Percentiles rank a stretch among this genome's conserved stretches.
Evolutionary conservation across 2,888 invertebrate species (phyloP).

Genomic region (Antheraea assamensis): DNA sequence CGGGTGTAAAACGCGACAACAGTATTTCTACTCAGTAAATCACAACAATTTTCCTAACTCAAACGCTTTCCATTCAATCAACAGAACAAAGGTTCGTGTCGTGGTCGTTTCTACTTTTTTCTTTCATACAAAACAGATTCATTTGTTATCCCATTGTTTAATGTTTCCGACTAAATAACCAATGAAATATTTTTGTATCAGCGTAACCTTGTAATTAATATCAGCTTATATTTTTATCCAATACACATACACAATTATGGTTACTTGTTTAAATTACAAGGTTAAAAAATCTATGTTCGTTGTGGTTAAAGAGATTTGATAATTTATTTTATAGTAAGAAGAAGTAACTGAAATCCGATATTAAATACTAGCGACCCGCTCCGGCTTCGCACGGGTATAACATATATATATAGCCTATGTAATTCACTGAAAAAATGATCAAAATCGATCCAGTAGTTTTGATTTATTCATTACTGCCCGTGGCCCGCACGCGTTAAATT

Average conservation of each 20-base stretch:
- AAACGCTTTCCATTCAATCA: constrained; percentile 39
- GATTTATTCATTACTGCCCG: too few relatives aligned
- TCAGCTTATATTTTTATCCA: neutral
- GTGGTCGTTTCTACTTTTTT: constrained; percentile 32
- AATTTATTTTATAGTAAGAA: neutral
- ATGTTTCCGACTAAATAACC: neutral
- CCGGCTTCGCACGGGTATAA: too few relatives aligned
- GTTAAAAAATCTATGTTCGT: neutral
- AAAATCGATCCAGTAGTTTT: too few relatives aligned
- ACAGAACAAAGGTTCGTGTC: constrained; percentile 35
- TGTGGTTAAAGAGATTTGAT: neutral
- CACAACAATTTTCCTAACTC: constrained; percentile 27
- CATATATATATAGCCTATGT: too few relatives aligned
- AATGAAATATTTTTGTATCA: neutral
- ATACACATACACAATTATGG: neutral
- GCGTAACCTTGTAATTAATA: neutral
- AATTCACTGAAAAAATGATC: too few relatives aligned
- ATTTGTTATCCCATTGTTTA: constrained; percentile 33
- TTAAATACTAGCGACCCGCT: too few relatives aligned
- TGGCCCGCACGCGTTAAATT: too few relatives aligned
- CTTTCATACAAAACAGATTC: constrained; percentile 29
- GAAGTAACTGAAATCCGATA: neutral
- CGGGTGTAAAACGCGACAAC: constrained; percentile 19
- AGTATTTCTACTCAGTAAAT: constrained; percentile 26
- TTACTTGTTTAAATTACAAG: neutral